Conservation (phyloP, 2,113 vertebrate genomes). For the Caranx melampygus region DNA sequence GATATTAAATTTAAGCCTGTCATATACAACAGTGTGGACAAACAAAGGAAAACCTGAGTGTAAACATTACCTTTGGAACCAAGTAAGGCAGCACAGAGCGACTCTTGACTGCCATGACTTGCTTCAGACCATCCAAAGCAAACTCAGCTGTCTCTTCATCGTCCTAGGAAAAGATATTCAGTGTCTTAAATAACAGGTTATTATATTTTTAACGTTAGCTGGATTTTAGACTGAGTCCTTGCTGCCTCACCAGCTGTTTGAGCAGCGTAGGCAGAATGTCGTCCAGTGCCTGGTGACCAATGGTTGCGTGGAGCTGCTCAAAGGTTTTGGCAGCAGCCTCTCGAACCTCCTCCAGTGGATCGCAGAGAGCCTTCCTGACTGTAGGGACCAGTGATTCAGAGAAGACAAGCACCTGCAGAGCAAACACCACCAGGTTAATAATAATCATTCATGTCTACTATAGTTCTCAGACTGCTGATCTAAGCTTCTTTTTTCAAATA, state of each 20-base stretch:
- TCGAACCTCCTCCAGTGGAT: slow-evolving; percentile 95
- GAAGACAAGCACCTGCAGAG: slow-evolving; percentile 92
- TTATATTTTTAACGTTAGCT: background rate
- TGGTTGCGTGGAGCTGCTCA: slow-evolving; percentile 97
- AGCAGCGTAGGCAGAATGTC: slow-evolving; percentile 95
- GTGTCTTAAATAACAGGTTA: rapidly evolving
- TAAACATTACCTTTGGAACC: slow-evolving; percentile 91
- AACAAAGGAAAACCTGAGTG: background rate
- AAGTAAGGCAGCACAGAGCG: slow-evolving; percentile 97
- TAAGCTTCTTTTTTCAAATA: background rate
- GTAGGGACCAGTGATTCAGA: slow-evolving; percentile 97
- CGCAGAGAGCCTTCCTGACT: slow-evolving; percentile 95
- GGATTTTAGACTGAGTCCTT: background rate
- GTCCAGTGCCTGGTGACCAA: slow-evolving; percentile 96
- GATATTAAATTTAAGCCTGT: background rate
- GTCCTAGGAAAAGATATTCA: slow-evolving; percentile 81
- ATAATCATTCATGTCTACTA: background rate
- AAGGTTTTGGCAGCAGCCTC: slow-evolving; percentile 99
- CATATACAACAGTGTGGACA: background rate
- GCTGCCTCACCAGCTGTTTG: slow-evolving; percentile 91
- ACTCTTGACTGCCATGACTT: slow-evolving; percentile 99
- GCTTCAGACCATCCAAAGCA: slow-evolving; percentile 96
- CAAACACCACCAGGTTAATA: background rate
- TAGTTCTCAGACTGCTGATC: background rate
- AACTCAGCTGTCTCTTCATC: slow-evolving; percentile 91